Percentiles rank a stretch among this genome's conserved stretches.
phyloP scores from a whole-genome alignment of 2,113 vertebrate species.

The Pseudorhombus dupliciocellatus region DNA sequence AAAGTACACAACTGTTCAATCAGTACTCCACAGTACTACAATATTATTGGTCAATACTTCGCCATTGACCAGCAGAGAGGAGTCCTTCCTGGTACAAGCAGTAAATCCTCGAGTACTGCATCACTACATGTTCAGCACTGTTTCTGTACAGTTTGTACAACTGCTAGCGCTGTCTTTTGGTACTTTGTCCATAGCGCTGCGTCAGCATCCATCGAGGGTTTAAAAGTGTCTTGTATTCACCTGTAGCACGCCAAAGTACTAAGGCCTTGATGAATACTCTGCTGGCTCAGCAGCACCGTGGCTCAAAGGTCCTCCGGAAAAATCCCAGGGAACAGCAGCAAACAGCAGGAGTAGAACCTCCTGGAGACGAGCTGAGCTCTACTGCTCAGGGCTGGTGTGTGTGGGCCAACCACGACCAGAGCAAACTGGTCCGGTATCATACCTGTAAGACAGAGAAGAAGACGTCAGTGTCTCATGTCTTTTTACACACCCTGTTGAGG shows the following conservation, averaged over 20 bases:
- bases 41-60: constrained; percentile 63
- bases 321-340: constrained; percentile 93
- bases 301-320: constrained; percentile 69
- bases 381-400: constrained; percentile 81
- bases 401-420: constrained; percentile 52
- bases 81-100: constrained; percentile 53
- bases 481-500: background rate
- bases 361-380: constrained; percentile 87
- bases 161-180: constrained; percentile 36
- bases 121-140: constrained; percentile 38
- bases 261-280: constrained; percentile 55
- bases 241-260: constrained; percentile 64
- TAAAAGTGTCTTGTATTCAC: constrained; percentile 52
- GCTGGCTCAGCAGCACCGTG: constrained; percentile 62
- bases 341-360: constrained; percentile 91
- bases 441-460: constrained; percentile 81
- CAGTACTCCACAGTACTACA: constrained; percentile 75
- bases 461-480: background rate
- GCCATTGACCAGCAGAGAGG: constrained; percentile 32
- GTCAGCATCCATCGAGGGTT: constrained; percentile 54
- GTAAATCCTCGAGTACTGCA: constrained; percentile 35
- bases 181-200: constrained; percentile 40
- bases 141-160: constrained; percentile 52
- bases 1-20: constrained; percentile 74
- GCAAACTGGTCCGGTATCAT: constrained; percentile 77